These are phyloP conservation scores for Nymphicus hollandicus DNA, from an alignment of 2,113 vertebrate genomes.

Conservation along the genomic window DNA sequence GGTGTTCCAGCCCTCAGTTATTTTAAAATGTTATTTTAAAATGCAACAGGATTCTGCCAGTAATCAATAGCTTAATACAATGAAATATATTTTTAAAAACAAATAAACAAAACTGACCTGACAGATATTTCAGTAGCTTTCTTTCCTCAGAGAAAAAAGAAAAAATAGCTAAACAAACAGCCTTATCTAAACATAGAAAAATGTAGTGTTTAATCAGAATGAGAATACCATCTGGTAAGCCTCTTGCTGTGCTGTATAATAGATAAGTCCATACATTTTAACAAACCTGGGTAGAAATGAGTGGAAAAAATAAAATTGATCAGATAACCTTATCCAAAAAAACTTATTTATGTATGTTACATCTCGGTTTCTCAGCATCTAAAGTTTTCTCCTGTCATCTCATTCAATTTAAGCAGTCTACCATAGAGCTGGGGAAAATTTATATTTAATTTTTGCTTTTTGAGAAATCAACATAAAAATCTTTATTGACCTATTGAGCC, in stretches of 20 bases:
- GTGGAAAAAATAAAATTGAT: background rate
- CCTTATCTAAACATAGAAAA: background rate
- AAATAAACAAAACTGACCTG: background rate
- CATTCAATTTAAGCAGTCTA: background rate
- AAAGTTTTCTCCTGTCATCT: background rate
- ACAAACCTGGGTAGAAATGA: background rate
- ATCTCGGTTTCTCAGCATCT: background rate
- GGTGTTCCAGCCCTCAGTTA: background rate
- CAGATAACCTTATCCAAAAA: background rate
- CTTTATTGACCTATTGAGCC: background rate
- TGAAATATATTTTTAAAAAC: background rate
- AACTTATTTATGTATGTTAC: background rate
- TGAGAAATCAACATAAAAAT: background rate
- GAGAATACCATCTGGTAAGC: background rate
- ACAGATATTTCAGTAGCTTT: background rate
- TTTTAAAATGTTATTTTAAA: background rate
- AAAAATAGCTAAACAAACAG: background rate
- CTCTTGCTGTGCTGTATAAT: background rate
- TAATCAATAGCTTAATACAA: background rate
- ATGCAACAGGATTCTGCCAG: background rate
- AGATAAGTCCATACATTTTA: background rate
- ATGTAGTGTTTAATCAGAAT: background rate
- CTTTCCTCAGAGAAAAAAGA: background rate
- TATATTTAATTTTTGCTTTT: background rate
- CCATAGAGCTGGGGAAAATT: background rate